A percentile compares a stretch with the other conserved stretches of the same genome.
phyloP scores from a whole-genome alignment of 2,113 vertebrate genomes.

The Tylochromis polylepis region DNA sequence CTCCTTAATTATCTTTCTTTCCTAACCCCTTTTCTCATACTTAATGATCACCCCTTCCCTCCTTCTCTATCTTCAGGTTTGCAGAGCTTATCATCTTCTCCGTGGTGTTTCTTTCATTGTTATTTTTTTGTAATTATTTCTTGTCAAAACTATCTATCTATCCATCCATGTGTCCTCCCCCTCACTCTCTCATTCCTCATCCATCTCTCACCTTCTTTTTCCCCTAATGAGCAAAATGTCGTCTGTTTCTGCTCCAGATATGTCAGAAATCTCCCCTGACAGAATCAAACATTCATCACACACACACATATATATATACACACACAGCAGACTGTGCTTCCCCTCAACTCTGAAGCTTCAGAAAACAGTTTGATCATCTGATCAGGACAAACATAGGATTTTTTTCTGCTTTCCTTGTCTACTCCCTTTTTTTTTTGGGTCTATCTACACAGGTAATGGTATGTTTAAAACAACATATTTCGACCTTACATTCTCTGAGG shows the following conservation, averaged over 20 bases:
- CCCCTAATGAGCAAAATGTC: slow-evolving; percentile 50
- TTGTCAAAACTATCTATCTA: background rate
- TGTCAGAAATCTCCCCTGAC: slow-evolving; percentile 57
- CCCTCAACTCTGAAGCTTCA: slow-evolving; percentile 2
- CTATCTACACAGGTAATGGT: background rate
- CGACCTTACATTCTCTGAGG: background rate
- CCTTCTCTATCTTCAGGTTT: background rate
- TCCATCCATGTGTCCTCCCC: background rate
- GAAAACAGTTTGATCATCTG: slow-evolving; percentile 24
- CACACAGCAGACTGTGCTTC: background rate
- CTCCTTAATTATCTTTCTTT: background rate
- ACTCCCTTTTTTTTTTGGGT: background rate
- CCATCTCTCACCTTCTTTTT: slow-evolving; percentile 40
- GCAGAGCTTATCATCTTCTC: background rate
- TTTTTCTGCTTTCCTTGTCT: background rate
- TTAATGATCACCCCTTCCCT: background rate
- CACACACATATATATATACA: background rate
- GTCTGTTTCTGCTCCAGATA: slow-evolving; percentile 58
- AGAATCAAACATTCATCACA: slow-evolving; percentile 61
- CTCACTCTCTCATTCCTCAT: background rate
- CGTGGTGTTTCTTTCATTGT: background rate
- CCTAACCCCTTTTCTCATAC: background rate
- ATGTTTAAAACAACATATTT: background rate
- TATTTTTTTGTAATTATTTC: slow-evolving; percentile 18
- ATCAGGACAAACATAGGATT: background rate